A percentile compares a stretch with the other conserved stretches of the same genome.
phyloP scores from a whole-genome alignment of 2,113 vertebrate species.

The Amphiprion percula region DNA sequence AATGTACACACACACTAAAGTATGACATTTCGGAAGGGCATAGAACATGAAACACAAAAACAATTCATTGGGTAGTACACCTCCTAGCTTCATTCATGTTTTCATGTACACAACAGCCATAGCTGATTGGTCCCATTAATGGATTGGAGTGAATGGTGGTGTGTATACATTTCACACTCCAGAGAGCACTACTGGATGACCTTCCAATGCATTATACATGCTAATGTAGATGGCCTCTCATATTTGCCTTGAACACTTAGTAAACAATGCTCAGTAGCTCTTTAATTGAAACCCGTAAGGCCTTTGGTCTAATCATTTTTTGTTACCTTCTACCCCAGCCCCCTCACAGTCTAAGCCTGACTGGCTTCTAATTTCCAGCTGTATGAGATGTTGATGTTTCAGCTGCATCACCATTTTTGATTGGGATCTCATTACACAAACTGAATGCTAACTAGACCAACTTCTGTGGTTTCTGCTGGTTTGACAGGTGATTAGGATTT shows the following conservation, averaged over 20 bases:
- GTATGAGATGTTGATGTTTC: background rate
- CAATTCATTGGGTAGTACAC: background rate
- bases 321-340: background rate
- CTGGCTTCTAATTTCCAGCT: background rate
- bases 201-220: conserved; percentile 61
- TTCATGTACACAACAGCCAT: conserved; percentile 1
- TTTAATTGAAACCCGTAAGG: conserved; percentile 16
- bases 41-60: background rate
- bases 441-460: background rate
- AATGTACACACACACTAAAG: background rate
- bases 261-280: conserved; percentile 32
- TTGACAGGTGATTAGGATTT: no score
- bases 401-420: no score
- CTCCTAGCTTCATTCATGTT: background rate
- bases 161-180: conserved; percentile 13
- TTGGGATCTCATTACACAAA: background rate
- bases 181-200: conserved; percentile 34
- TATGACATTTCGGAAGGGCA: background rate
- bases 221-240: conserved; percentile 10
- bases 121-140: conserved; percentile 26
- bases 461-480: background rate
- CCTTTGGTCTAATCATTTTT: conserved; percentile 14
- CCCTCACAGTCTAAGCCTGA: background rate
- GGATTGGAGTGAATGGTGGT: conserved; percentile 39
- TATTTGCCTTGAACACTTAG: conserved; percentile 35